Conservation (phyloP, 2,797 vertebrate genomes). For the Sebastes diaconus region DNA sequence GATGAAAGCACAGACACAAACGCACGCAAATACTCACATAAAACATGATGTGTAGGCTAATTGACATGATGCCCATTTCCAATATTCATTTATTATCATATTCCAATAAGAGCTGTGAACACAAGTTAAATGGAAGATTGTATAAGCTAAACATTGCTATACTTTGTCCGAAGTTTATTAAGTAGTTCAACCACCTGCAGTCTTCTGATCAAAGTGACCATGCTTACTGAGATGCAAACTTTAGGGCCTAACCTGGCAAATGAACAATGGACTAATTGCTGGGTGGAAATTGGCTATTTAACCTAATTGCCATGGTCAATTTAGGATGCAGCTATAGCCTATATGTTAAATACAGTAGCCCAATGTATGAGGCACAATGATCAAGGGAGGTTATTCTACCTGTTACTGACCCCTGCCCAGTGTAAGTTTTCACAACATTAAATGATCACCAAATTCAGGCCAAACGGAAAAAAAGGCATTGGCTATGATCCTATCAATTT, state of each 20-base stretch:
- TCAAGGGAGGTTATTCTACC: not conserved
- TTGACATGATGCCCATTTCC: not conserved
- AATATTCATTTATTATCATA: not conserved
- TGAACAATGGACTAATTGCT: conserved; percentile 50
- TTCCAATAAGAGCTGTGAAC: not conserved
- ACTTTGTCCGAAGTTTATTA: not conserved
- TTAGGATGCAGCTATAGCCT: not conserved
- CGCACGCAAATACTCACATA: not conserved
- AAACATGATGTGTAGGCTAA: not conserved
- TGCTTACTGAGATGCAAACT: conserved; percentile 39
- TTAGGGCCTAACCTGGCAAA: conserved; percentile 21
- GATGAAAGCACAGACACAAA: not conserved
- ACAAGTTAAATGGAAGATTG: not conserved
- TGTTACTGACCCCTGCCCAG: not conserved
- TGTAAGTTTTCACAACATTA: not conserved
- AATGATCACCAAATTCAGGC: not conserved
- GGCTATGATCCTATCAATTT: not conserved
- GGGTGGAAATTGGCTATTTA: conserved; percentile 42
- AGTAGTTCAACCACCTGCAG: conserved; percentile 15
- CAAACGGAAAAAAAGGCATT: not conserved
- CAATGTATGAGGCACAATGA: conserved; percentile 9
- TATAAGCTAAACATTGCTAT: not conserved
- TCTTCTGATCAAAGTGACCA: conserved; percentile 39
- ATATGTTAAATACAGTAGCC: conserved; percentile 20
- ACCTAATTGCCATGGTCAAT: conserved; percentile 22